These are phyloP conservation scores for Cheracebus regulus DNA, from an alignment of 2,797 vertebrate species.

Conservation along the genomic window DNA sequence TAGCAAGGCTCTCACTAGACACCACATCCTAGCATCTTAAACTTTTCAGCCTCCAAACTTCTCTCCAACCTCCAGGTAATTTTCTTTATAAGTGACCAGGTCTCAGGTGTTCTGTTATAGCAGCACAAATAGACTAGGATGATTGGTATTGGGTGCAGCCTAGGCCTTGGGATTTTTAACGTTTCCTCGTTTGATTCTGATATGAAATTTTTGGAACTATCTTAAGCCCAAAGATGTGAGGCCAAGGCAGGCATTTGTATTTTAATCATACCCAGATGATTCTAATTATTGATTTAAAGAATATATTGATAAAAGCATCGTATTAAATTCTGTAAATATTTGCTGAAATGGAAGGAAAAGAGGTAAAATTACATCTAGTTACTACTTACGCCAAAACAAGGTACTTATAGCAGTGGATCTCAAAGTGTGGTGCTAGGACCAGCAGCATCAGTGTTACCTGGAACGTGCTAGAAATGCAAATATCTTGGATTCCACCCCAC, in stretches of 20 bases:
- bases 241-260: too few species aligned
- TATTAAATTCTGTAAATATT: not conserved
- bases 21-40: not conserved
- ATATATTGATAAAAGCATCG: not conserved
- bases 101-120: not conserved
- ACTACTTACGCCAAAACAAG: not conserved
- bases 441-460: not conserved
- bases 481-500: not conserved
- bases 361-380: not conserved
- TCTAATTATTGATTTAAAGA: not conserved
- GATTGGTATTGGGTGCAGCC: not conserved
- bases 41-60: not conserved
- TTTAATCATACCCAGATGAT: not conserved
- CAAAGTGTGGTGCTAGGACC: too few species aligned
- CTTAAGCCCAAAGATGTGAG: not conserved
- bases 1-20: not conserved
- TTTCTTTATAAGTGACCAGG: not conserved
- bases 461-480: not conserved
- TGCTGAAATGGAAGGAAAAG: not conserved
- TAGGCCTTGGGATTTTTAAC: not conserved
- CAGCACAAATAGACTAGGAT: not conserved
- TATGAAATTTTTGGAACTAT: not conserved
- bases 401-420: not conserved
- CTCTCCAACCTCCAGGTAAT: not conserved
- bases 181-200: not conserved